These are phyloP conservation scores for Lithophane socia DNA, from an alignment of 2,888 invertebrate genomes.

Conservation along the genomic window DNA sequence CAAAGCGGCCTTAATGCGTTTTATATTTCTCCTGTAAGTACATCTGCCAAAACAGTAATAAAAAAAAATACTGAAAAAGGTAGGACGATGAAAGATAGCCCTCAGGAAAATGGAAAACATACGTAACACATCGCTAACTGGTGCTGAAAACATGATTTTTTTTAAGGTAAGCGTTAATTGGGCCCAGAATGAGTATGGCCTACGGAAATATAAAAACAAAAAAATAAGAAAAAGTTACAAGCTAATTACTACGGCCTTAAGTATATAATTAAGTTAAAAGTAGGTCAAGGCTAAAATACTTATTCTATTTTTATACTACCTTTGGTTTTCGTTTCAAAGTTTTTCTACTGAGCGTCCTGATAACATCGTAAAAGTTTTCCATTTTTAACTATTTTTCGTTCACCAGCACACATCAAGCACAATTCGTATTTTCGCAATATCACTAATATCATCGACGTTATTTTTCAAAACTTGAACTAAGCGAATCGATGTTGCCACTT, in stretches of 20 bases:
- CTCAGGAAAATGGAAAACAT: neutral
- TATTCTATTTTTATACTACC: slow-evolving; percentile 70
- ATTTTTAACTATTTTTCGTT: slow-evolving; percentile 68
- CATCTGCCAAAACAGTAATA: neutral
- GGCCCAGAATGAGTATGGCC: neutral
- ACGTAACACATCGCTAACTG: neutral
- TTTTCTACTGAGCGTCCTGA: slow-evolving; percentile 86
- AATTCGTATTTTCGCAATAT: slow-evolving; percentile 51
- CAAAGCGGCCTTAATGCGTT: too few species aligned
- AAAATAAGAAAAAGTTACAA: slow-evolving; percentile 6
- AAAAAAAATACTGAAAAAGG: neutral
- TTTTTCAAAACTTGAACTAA: slow-evolving; percentile 57
- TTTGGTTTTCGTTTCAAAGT: slow-evolving; percentile 86
- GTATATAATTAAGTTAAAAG: slow-evolving; percentile 26
- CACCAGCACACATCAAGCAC: slow-evolving; percentile 64
- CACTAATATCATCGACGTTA: slow-evolving; percentile 57
- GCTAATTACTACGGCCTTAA: slow-evolving; percentile 28
- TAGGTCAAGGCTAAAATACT: slow-evolving; percentile 39
- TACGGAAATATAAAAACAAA: neutral
- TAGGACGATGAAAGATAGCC: neutral
- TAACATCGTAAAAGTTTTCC: slow-evolving; percentile 87
- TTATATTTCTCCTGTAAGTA: neutral
- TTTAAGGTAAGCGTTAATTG: too few species aligned
- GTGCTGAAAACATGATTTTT: neutral
- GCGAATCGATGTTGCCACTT: slow-evolving; percentile 64